Evolutionary conservation across 2,797 vertebrate species (phyloP).

Genomic region (Clamator glandarius): DNA sequence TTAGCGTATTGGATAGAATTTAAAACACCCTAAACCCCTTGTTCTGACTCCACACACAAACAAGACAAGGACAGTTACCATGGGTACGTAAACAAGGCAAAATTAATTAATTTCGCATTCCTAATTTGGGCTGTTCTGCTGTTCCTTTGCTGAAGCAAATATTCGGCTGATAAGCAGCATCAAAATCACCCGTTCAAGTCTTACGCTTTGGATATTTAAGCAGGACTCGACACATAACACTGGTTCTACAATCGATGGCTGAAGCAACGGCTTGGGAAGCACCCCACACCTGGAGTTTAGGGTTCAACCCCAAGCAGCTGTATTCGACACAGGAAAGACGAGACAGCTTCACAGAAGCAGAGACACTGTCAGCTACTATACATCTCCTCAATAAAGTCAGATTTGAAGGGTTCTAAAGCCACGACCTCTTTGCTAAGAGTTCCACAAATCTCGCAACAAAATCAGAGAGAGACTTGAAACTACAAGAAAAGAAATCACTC

Average conservation of each 20-base stretch:
- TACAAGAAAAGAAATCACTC: not conserved
- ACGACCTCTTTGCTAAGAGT: not conserved
- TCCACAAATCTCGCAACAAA: not conserved
- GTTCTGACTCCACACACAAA: not conserved
- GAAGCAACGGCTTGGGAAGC: not conserved
- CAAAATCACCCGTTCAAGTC: not conserved
- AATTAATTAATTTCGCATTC: not conserved
- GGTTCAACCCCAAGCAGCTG: constrained; percentile 19
- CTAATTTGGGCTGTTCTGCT: not conserved
- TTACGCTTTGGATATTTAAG: not conserved
- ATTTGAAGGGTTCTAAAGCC: not conserved
- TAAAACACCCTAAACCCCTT: not conserved
- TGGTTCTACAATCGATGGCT: not conserved
- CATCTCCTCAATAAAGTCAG: not conserved
- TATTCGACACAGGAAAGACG: not conserved
- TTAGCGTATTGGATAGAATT: not conserved
- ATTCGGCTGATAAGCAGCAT: not conserved
- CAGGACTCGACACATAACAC: not conserved
- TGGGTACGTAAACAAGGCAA: not conserved
- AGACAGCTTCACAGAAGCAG: not conserved
- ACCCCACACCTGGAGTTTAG: not conserved
- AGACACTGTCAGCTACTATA: not conserved
- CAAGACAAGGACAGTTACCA: constrained; percentile 8
- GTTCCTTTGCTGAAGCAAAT: not conserved
- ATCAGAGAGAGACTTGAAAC: not conserved